Evolutionary conservation across 2,888 invertebrate genomes (phyloP).

Genomic region (Idaea straminata): DNA sequence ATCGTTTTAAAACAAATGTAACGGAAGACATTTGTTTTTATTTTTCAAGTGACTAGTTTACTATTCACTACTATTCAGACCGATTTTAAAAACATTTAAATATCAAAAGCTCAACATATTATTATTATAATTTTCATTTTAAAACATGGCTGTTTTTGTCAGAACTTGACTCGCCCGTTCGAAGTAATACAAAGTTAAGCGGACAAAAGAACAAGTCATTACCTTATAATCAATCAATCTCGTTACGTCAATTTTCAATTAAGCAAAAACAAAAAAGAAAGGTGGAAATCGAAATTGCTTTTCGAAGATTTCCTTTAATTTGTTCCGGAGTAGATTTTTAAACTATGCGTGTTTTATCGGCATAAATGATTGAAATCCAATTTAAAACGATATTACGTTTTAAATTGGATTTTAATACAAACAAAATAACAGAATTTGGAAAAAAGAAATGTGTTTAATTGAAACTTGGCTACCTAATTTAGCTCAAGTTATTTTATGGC

Average conservation of each 20-base stretch:
- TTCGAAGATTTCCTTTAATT: slow-evolving; percentile 10
- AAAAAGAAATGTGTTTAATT: too few species aligned
- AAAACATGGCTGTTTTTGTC: not conserved
- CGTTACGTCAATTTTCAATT: slow-evolving; percentile 43
- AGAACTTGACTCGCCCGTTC: not conserved
- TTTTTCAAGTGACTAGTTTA: too few species aligned
- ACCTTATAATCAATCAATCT: slow-evolving; percentile 35
- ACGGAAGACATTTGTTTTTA: too few species aligned
- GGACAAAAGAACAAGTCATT: slow-evolving; percentile 30
- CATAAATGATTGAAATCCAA: not conserved
- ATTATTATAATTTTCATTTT: not conserved
- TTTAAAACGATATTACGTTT: too few species aligned
- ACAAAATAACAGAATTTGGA: too few species aligned
- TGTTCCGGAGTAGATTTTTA: not conserved
- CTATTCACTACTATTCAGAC: too few species aligned
- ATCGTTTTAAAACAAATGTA: too few species aligned
- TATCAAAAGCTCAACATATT: not conserved
- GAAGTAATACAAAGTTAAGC: slow-evolving; percentile 8
- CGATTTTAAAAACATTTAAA: not conserved
- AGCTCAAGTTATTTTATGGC: too few species aligned
- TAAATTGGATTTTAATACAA: not conserved
- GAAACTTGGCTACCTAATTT: too few species aligned
- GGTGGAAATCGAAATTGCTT: slow-evolving; percentile 8
- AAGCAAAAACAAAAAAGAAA: slow-evolving; percentile 36
- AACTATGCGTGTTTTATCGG: not conserved